These are phyloP conservation scores for Aethina tumida DNA, from an alignment of 1,140 invertebrate species.

Conservation along the genomic window DNA sequence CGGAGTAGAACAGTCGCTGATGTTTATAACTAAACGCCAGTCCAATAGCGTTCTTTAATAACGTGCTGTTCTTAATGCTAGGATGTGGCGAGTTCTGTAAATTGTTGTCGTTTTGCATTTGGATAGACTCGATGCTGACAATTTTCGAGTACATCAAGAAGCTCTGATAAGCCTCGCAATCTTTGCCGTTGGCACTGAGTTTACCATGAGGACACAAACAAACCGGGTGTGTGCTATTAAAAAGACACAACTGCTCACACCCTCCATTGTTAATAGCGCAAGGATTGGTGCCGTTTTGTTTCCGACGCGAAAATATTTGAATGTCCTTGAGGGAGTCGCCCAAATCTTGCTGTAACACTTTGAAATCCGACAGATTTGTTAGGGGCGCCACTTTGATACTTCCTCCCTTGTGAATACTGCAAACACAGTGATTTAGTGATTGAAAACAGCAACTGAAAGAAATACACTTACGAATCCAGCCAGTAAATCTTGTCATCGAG, in stretches of 20 bases:
- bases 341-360: constrained; percentile 45
- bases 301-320: constrained; percentile 46
- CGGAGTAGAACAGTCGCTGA: constrained; percentile 71
- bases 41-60: constrained; percentile 77
- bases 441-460: constrained; percentile 4
- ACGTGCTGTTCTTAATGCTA: constrained; percentile 56
- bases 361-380: constrained; percentile 44
- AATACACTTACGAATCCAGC: constrained; percentile 56
- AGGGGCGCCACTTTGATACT: constrained; percentile 55
- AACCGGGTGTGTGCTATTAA: constrained; percentile 51
- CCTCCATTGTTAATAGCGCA: constrained; percentile 65
- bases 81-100: constrained; percentile 67
- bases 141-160: constrained; percentile 70
- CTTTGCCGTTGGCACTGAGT: constrained; percentile 48
- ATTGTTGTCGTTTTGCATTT: constrained; percentile 58
- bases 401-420: constrained; percentile 50
- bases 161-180: constrained; percentile 59
- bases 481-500: constrained; percentile 73
- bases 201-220: constrained; percentile 70
- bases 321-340: constrained; percentile 65
- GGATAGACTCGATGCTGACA: constrained; percentile 63
- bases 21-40: constrained; percentile 67
- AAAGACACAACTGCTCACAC: constrained; percentile 67
- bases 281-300: constrained; percentile 50
- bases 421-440: constrained; percentile 15